Evolutionary conservation across 2,888 invertebrate species (phyloP).

Genomic region (Xanthostigma xanthostigma): DNA sequence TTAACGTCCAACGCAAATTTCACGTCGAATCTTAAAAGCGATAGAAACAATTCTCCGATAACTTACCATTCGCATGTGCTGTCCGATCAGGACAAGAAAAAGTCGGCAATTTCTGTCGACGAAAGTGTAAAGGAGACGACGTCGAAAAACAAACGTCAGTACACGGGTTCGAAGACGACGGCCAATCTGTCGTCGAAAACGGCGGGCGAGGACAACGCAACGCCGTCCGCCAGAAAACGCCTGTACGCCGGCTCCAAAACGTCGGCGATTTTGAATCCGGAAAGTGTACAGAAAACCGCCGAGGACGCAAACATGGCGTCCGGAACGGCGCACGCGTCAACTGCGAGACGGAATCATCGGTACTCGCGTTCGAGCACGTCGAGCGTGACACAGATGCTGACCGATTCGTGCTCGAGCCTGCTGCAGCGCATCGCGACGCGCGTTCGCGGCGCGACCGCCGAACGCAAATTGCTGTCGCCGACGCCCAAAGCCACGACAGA

Average conservation of each 20-base stretch:
- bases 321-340: conserved; percentile 25
- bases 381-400: conserved; percentile 73
- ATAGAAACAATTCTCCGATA: too few relatives aligned
- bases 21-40: too few relatives aligned
- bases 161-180: neutral
- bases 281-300: neutral
- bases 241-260: conserved; percentile 16
- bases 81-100: too few relatives aligned
- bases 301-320: neutral
- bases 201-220: conserved; percentile 7
- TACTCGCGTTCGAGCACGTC: conserved; percentile 66
- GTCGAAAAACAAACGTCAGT: too few relatives aligned
- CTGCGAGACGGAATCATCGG: conserved; percentile 48
- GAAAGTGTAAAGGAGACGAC: too few relatives aligned
- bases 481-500: conserved; percentile 4
- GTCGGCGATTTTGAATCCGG: conserved; percentile 10
- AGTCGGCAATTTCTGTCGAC: too few relatives aligned
- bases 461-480: conserved; percentile 23
- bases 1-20: too few relatives aligned
- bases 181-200: conserved; percentile 11
- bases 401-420: conserved; percentile 75
- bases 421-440: conserved; percentile 63
- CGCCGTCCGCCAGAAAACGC: conserved; percentile 13
- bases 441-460: conserved; percentile 43
- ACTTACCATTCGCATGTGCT: too few relatives aligned